A percentile compares a stretch with the other conserved stretches of the same genome.
These are phyloP conservation scores for Hypercompe scribonia DNA, from an alignment of 2,888 invertebrate genomes.

Conservation along the genomic window DNA sequence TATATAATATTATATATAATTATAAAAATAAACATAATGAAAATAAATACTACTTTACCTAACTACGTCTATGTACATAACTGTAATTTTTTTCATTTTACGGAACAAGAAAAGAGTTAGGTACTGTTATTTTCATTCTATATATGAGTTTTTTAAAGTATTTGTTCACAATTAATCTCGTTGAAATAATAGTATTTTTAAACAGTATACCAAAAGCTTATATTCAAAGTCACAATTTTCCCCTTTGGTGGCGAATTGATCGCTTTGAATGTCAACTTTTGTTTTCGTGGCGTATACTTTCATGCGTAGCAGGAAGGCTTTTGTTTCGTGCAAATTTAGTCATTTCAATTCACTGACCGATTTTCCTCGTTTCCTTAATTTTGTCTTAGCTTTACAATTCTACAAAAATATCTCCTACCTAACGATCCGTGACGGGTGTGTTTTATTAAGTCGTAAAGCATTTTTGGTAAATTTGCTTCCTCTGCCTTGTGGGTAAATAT, in stretches of 20 bases:
- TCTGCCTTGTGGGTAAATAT: background rate
- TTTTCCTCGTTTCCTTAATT: conserved; percentile 47
- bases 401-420: conserved; percentile 37
- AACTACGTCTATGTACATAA: too few relatives aligned
- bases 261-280: conserved; percentile 33
- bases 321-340: conserved; percentile 36
- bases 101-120: background rate
- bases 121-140: conserved; percentile 30
- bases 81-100: background rate
- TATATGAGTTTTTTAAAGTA: conserved; percentile 32
- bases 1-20: too few relatives aligned
- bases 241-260: conserved; percentile 19
- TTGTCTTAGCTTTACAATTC: conserved; percentile 40
- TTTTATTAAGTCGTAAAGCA: conserved; percentile 34
- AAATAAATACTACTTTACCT: too few relatives aligned
- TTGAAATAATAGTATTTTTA: conserved; percentile 31
- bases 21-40: too few relatives aligned
- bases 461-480: conserved; percentile 33
- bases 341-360: conserved; percentile 40
- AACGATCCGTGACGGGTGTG: conserved; percentile 39
- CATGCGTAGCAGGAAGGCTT: conserved; percentile 28
- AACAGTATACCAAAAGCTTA: too few relatives aligned
- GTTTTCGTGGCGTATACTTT: conserved; percentile 37
- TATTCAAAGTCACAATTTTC: too few relatives aligned
- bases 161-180: conserved; percentile 41